Conservation (phyloP, 1,140 invertebrate genomes). For the Gonioctena quinquepunctata region DNA sequence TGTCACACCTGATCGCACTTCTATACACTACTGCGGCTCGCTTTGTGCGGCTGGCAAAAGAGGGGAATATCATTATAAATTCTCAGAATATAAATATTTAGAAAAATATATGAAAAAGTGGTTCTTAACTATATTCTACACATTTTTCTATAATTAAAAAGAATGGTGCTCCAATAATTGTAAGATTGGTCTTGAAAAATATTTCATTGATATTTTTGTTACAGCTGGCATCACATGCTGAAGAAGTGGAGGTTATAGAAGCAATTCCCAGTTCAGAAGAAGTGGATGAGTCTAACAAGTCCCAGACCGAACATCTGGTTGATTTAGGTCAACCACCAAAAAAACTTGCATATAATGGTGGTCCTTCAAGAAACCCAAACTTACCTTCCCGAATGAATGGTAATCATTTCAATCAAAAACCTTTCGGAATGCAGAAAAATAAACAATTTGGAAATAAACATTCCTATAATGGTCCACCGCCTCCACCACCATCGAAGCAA, state of each 20-base stretch:
- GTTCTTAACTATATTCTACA: too few species aligned
- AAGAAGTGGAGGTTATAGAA: slow-evolving; percentile 69
- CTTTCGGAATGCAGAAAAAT: slow-evolving; percentile 40
- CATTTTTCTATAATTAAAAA: too few species aligned
- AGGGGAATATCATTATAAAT: too few species aligned
- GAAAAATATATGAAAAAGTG: too few species aligned
- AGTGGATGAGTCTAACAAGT: slow-evolving; percentile 56
- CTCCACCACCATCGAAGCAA: slow-evolving; percentile 61
- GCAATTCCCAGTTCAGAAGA: slow-evolving; percentile 62
- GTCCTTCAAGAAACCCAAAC: slow-evolving; percentile 51
- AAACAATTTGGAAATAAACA: slow-evolving; percentile 56
- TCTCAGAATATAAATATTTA: too few species aligned
- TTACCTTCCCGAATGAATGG: slow-evolving; percentile 8
- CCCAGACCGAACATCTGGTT: slow-evolving; percentile 53
- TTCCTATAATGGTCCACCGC: slow-evolving; percentile 70
- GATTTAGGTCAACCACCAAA: slow-evolving; percentile 61
- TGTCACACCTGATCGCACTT: too few species aligned
- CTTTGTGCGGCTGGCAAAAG: too few species aligned
- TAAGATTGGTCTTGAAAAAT: too few species aligned
- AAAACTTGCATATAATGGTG: slow-evolving; percentile 60
- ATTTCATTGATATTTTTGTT: slow-evolving; percentile 33
- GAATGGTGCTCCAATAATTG: too few species aligned
- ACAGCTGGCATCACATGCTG: slow-evolving; percentile 59
- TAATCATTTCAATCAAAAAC: slow-evolving; percentile 54
- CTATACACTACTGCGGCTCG: too few species aligned